These are phyloP conservation scores for Pseudochirops cupreus DNA, from an alignment of 2,797 vertebrate species.

Conservation along the genomic window DNA sequence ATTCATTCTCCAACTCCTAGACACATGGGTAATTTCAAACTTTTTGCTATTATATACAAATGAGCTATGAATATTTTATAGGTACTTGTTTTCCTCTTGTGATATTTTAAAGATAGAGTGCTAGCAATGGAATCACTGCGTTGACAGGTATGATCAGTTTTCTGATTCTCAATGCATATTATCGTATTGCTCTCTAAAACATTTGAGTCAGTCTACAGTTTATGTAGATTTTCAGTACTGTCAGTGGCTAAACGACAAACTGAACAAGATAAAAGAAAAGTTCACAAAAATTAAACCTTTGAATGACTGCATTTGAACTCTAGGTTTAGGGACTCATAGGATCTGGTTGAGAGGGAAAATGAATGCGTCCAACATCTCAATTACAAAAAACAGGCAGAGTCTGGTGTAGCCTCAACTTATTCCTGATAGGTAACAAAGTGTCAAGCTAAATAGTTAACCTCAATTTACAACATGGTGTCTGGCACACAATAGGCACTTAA, in stretches of 20 bases:
- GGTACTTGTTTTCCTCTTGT: background rate
- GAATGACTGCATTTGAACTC: background rate
- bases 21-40: background rate
- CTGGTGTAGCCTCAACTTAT: background rate
- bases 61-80: background rate
- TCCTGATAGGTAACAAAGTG: background rate
- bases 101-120: background rate
- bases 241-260: background rate
- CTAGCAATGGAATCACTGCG: background rate
- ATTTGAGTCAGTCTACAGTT: background rate
- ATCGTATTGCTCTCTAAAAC: background rate
- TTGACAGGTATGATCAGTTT: background rate
- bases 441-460: background rate
- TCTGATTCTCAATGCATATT: background rate
- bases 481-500: background rate
- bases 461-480: background rate
- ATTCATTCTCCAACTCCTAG: background rate
- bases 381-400: background rate
- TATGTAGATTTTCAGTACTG: background rate
- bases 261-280: background rate
- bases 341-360: background rate
- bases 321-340: background rate
- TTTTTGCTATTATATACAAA: background rate
- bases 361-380: background rate
- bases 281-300: background rate